phyloP scores from a whole-genome alignment of 2,113 vertebrate genomes.

The Thoracochromis brauschi region DNA sequence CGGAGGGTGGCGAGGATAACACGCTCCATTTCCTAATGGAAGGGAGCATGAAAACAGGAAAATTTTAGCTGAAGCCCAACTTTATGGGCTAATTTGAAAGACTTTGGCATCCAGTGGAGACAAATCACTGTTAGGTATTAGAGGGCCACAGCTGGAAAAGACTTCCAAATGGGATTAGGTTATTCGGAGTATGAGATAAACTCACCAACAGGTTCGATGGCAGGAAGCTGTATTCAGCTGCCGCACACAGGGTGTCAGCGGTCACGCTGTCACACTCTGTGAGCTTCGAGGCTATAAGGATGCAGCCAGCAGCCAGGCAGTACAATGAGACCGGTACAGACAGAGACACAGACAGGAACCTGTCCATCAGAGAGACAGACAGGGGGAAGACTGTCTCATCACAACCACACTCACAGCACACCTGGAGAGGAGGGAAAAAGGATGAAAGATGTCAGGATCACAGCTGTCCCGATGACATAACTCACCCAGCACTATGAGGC shows the following conservation, averaged over 20 bases:
- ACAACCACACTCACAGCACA: slow-evolving; percentile 71
- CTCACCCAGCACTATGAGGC: background rate
- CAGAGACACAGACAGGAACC: slow-evolving; percentile 64
- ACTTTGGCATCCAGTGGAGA: background rate
- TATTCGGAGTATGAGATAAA: background rate
- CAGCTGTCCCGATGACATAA: background rate
- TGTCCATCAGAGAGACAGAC: slow-evolving; percentile 72
- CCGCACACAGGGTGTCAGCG: slow-evolving; percentile 63
- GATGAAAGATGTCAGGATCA: background rate
- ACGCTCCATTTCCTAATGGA: slow-evolving; percentile 74
- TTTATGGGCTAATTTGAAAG: background rate
- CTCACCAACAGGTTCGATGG: slow-evolving; percentile 62
- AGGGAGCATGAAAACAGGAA: background rate
- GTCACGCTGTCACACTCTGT: slow-evolving; percentile 63
- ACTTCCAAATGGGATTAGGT: background rate
- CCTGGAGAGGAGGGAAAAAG: slow-evolving; percentile 33
- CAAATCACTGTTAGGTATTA: background rate
- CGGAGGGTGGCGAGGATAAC: slow-evolving; percentile 69
- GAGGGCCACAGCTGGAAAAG: background rate
- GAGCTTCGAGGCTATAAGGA: slow-evolving; percentile 77
- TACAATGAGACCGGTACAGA: slow-evolving; percentile 52
- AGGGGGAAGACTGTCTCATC: slow-evolving; percentile 73
- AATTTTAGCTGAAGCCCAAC: background rate
- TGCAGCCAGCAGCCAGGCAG: slow-evolving; percentile 68
- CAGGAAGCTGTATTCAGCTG: slow-evolving; percentile 65